A percentile compares a stretch with the other conserved stretches of the same genome.
Evolutionary conservation across 1,140 invertebrate genomes (phyloP).

Genomic region (Solenopsis invicta): DNA sequence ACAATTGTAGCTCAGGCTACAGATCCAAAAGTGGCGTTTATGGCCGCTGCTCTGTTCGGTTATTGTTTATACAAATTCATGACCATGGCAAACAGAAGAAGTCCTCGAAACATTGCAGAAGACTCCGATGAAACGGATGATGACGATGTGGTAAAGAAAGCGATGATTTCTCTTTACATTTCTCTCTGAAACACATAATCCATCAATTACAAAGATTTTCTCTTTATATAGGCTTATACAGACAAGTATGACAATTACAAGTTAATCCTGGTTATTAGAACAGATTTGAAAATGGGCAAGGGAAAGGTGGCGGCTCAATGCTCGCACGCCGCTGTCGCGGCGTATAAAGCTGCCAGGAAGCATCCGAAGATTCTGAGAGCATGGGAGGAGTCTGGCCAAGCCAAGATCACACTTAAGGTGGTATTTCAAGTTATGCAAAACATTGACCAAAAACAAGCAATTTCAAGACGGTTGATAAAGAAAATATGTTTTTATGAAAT

Average conservation of each 20-base stretch:
- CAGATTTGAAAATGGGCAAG: conserved; percentile 97
- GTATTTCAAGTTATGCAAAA: conserved; percentile 33
- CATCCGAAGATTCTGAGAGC: conserved; percentile 89
- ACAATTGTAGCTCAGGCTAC: conserved; percentile 4
- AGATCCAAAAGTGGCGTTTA: conserved; percentile 62
- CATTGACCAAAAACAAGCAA: not conserved
- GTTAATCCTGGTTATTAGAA: conserved; percentile 95
- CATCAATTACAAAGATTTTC: conserved; percentile 21
- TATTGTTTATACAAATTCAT: conserved; percentile 71
- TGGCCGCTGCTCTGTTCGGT: conserved; percentile 52
- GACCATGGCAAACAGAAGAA: conserved; percentile 4
- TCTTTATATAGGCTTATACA: conserved; percentile 32
- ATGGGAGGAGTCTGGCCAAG: conserved; percentile 94
- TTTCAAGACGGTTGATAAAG: not conserved
- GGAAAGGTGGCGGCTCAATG: conserved; percentile 98
- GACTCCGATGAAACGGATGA: conserved; percentile 30
- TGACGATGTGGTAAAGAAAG: conserved; percentile 24
- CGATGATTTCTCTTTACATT: conserved; percentile 3
- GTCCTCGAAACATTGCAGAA: not conserved
- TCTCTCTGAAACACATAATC: not conserved
- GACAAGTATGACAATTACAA: conserved; percentile 89
- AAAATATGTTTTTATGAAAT: conserved; percentile 20
- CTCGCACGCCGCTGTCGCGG: conserved; percentile 95
- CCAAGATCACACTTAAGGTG: conserved; percentile 93
- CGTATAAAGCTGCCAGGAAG: conserved; percentile 90